Conservation (phyloP, 2,113 vertebrate species). For the Euleptes europaea region DNA sequence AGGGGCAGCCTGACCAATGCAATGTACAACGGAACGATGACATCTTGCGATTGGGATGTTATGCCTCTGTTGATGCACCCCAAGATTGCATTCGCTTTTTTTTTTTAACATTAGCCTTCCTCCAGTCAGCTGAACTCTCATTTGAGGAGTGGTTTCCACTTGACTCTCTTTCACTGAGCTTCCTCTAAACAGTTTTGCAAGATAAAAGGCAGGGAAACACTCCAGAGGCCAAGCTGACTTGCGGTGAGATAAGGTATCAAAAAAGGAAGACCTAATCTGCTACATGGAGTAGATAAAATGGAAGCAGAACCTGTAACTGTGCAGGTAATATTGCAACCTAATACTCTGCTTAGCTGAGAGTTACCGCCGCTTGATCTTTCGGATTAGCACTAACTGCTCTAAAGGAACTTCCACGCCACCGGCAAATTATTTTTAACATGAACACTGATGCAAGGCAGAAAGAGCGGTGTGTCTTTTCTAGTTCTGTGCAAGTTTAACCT, state of each 20-base stretch:
- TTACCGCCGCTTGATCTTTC: not conserved
- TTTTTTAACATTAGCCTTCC: too few species aligned
- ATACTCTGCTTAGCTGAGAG: slow-evolving; percentile 18
- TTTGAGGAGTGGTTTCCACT: not conserved
- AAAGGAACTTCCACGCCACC: not conserved
- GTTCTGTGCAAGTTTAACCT: not conserved
- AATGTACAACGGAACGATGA: too few species aligned
- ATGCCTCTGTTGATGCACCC: too few species aligned
- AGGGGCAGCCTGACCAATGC: too few species aligned
- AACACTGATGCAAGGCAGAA: not conserved
- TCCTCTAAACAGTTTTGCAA: fast-evolving
- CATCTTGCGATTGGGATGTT: too few species aligned
- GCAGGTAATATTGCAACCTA: slow-evolving; percentile 13
- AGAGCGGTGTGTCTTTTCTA: not conserved
- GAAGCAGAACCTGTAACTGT: slow-evolving; percentile 4
- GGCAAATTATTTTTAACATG: too few species aligned
- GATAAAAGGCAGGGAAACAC: not conserved
- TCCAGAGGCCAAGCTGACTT: not conserved
- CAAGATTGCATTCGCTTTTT: too few species aligned
- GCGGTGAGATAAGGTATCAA: slow-evolving; percentile 14
- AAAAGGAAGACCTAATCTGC: not conserved
- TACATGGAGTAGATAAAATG: not conserved
- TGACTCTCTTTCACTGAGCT: fast-evolving
- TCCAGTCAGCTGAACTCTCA: not conserved
- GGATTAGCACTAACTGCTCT: not conserved